A percentile compares a stretch with the other conserved stretches of the same genome.
Conservation (phyloP, 2,113 vertebrate genomes). For the Microcebus ravelobensis region DNA sequence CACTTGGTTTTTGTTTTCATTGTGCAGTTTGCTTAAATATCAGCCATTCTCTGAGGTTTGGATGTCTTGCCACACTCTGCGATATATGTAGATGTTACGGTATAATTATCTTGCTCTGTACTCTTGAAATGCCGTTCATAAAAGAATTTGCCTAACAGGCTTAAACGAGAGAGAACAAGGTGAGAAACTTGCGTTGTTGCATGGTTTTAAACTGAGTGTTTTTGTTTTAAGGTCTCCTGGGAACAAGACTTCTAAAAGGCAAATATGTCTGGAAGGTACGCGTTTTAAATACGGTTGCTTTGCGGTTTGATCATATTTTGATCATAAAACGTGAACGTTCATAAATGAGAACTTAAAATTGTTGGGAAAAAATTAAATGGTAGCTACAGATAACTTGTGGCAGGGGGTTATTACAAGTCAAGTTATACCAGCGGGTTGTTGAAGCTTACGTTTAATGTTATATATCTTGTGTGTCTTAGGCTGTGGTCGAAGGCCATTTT, state of each 20-base stretch:
- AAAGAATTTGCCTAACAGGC: neutral
- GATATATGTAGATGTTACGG: no score
- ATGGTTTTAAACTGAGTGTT: neutral
- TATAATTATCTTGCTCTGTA: accelerated
- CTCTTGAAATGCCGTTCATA: neutral
- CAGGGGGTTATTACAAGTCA: neutral
- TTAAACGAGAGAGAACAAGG: neutral
- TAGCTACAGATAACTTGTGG: neutral
- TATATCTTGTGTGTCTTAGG: slow-evolving; percentile 79
- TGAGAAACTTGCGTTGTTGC: neutral
- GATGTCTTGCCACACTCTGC: no score
- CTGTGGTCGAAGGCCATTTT: slow-evolving; percentile 98
- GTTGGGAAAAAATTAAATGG: neutral
- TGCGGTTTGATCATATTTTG: neutral
- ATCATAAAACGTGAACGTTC: no score
- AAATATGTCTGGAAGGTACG: slow-evolving; percentile 96
- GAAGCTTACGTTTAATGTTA: neutral
- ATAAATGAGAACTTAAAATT: neutral
- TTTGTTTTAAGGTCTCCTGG: slow-evolving; percentile 85
- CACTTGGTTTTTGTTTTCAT: neutral
- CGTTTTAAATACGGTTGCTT: neutral
- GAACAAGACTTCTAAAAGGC: slow-evolving; percentile 83
- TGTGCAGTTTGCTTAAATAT: neutral
- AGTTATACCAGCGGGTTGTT: neutral
- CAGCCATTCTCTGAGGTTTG: neutral